Evolutionary conservation across 2,888 invertebrate species (phyloP).

Genomic region (Holacanthella duospinosa): DNA sequence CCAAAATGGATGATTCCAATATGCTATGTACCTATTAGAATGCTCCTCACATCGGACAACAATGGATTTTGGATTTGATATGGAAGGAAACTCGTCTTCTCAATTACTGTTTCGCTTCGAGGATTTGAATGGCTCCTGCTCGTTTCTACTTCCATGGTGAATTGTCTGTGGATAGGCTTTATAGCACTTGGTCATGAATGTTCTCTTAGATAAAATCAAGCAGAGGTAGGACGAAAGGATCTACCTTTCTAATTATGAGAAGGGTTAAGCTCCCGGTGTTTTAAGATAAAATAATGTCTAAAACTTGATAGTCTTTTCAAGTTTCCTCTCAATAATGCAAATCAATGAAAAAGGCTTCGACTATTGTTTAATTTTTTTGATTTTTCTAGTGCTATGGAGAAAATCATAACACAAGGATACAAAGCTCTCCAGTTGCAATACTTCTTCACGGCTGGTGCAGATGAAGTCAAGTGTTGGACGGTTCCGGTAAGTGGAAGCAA

Average conservation of each 20-base stretch:
- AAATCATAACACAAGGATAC: conserved; percentile 95
- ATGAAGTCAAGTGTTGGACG: conserved; percentile 99
- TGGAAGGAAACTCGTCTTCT: neutral
- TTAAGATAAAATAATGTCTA: neutral
- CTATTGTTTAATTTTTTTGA: conserved; percentile 7
- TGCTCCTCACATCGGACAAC: neutral
- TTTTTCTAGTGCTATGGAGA: conserved; percentile 70
- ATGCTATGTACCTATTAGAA: neutral
- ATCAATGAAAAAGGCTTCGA: too few species aligned
- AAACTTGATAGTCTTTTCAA: neutral
- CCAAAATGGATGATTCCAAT: neutral
- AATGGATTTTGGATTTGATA: neutral
- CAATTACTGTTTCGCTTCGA: neutral
- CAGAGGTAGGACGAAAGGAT: too few species aligned
- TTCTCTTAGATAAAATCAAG: too few species aligned
- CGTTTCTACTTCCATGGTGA: neutral
- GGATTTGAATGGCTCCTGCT: neutral
- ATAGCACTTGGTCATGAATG: neutral
- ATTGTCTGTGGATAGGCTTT: neutral
- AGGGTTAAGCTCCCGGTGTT: too few species aligned
- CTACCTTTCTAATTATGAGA: too few species aligned
- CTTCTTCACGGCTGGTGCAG: conserved; percentile 94
- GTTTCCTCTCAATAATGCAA: neutral
- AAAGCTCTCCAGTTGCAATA: conserved; percentile 91
- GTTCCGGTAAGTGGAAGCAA: conserved; percentile 68